Evolutionary conservation across 2,888 invertebrate genomes (phyloP), one percentile per base, ranked within the genome.

Genomic region (Apamea crenata): DNA sequence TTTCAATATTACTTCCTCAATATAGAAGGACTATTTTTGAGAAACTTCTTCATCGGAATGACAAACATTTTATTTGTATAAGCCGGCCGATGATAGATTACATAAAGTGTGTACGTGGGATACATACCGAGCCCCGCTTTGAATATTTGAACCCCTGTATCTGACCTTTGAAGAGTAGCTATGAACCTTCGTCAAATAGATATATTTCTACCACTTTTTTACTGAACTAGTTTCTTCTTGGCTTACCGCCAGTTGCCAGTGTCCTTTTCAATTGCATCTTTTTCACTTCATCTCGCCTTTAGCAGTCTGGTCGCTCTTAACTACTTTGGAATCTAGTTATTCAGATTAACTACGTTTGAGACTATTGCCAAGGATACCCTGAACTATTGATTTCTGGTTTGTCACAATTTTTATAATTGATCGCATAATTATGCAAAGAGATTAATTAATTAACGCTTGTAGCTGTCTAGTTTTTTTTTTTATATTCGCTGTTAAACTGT

Each of bases 1-100:
- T 80, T 84, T 78, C 83, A 78, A 85, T 88, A 86, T 89, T 70
- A 82, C 88, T 92, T 90, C 87, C 88, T 90, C 88, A 84, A 88
- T 90, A 86, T 87, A 87, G 70, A 81, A 84, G 77, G 21, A 80
- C 74, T 66, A 78, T 86, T 91, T 89, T 89, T 86, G 78, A 82
- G 88, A 83, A 89, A 83, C 74, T 79, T 77, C 83, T 85, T 82
- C 84, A 82, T 86, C 68, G 82, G 86, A 91, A 91, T 88, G 86
- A 88, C 81, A 84, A 86, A 85, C 84, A 85, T 88, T 90, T 88
- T 84, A 78, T 84, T 79, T 82, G 75, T 81, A 53, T 77, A 69
- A 80, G 75, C 73, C 71, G 70, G 67, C 40, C 73, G 47, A 82
- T 81, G 83, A 88, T 87, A 84, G 77, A 87, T 88, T 81, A 84